Base-by-base conservation (phyloP, 2,797 vertebrate species). In the Lates japonicus region DNA sequence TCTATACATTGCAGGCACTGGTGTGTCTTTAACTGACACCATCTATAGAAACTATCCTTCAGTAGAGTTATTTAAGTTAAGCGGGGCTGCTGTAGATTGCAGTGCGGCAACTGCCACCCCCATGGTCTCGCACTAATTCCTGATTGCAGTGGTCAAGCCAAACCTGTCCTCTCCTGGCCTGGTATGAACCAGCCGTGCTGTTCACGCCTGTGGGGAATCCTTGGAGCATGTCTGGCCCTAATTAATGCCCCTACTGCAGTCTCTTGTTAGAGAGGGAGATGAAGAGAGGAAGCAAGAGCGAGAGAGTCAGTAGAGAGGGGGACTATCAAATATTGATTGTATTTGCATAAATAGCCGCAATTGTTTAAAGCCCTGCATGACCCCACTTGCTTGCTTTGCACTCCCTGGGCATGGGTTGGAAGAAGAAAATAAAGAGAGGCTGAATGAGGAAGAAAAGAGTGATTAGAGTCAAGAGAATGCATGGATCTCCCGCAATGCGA, bases 331-430 rank as follows among this genome's bases (percentile, higher is more conserved):
- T 93, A 94, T 94, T 90, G 93, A 93, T 92, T 89, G 62, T 90
- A 92, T 94, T 92, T 93, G 90, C 90, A 91, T 94, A 90, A 92
- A 92, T 82, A 84, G 88, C 84, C 66, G 85, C 90, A 91, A 92
- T 92, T 87, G 83, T 91, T 91, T 84, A 85, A 91, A 87, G 80
- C 73, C 86, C 70, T 71, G 63, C 73, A 73, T 88, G 89, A 93
- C 89, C 88, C 88, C 70, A 73, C 82, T 85, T 72, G 77, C 83
- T 88, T 49, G 77, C 59, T 76, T 83, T 75, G 72, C 71, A 74
- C 42, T 85, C 71, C 78, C 25, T 41, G 29, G 76, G 62, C 79
- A 81, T 49, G 62, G 14, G 14, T 62, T 13, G 44, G 64, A 62
- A 57, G 37, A 41, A 59, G 25, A 69, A 80, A 80, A 75, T 77